phyloP scores from a whole-genome alignment of 1,140 invertebrate species.

The Eurosta solidaginis region DNA sequence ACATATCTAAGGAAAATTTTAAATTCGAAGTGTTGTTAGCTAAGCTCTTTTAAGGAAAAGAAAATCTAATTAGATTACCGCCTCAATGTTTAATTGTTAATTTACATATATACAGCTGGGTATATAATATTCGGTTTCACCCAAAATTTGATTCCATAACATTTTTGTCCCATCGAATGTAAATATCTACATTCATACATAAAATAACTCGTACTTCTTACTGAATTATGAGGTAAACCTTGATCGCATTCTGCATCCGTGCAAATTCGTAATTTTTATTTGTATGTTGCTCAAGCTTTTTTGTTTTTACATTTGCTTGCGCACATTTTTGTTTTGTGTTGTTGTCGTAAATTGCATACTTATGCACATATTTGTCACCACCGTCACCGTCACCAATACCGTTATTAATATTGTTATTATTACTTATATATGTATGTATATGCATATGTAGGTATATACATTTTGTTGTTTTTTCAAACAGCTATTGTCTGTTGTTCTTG shows the following conservation, averaged over 20 bases:
- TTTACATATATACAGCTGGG: too few species aligned
- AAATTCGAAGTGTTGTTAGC: too few species aligned
- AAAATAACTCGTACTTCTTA: neutral
- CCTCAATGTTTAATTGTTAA: too few species aligned
- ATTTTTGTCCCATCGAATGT: too few species aligned
- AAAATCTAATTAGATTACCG: too few species aligned
- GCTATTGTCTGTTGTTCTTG: neutral
- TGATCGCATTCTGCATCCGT: neutral
- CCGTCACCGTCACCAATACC: constrained; percentile 11
- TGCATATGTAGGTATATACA: constrained; percentile 34
- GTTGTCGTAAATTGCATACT: constrained; percentile 46
- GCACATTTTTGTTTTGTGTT: neutral
- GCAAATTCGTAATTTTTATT: too few species aligned
- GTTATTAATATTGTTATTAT: constrained; percentile 45
- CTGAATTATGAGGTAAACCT: neutral
- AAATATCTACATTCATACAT: neutral
- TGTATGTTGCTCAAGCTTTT: constrained; percentile 5
- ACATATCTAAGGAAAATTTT: too few species aligned
- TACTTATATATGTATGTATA: constrained; percentile 6
- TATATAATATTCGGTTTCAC: too few species aligned
- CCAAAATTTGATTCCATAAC: too few species aligned
- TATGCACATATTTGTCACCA: constrained; percentile 50
- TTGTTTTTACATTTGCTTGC: too few species aligned
- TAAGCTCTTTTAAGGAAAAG: too few species aligned
- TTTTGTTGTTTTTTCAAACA: constrained; percentile 34